phyloP scores from a whole-genome alignment of 2,888 invertebrate species.

The Dyspetes luteomarginatus region DNA sequence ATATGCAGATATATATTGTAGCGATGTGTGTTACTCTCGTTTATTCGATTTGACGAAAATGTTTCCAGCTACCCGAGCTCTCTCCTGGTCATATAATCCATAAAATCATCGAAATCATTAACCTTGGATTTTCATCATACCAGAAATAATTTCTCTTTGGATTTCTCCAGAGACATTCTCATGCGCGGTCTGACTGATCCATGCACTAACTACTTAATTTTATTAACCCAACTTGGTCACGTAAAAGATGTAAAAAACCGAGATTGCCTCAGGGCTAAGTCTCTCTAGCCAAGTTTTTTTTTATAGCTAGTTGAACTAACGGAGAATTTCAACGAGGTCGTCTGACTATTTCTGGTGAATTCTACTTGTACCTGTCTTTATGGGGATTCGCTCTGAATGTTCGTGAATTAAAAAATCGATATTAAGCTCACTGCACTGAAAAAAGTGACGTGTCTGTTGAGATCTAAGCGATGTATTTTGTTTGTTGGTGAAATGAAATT shows the following conservation, averaged over 20 bases:
- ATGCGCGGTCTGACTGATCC: slow-evolving; percentile 21
- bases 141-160: neutral
- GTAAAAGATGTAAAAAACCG: slow-evolving; percentile 23
- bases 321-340: neutral
- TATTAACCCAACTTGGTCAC: slow-evolving; percentile 34
- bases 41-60: neutral
- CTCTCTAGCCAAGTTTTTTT: no score
- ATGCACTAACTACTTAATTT: slow-evolving; percentile 40
- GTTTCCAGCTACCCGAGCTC: neutral
- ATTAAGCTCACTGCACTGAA: neutral
- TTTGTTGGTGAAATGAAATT: no score
- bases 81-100: neutral
- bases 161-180: neutral
- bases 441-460: no score
- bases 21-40: neutral
- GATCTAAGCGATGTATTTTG: no score
- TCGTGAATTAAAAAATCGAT: neutral
- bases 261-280: neutral
- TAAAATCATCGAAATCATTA: neutral
- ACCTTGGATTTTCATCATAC: neutral
- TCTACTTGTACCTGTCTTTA: slow-evolving; percentile 21
- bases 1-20: neutral
- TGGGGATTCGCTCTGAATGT: neutral
- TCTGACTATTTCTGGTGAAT: slow-evolving; percentile 39
- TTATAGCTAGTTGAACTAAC: slow-evolving; percentile 12